A percentile compares a stretch with the other conserved stretches of the same genome.
These are phyloP conservation scores for Delphinus delphis DNA, from an alignment of 2,113 vertebrate species.

Conservation along the genomic window DNA sequence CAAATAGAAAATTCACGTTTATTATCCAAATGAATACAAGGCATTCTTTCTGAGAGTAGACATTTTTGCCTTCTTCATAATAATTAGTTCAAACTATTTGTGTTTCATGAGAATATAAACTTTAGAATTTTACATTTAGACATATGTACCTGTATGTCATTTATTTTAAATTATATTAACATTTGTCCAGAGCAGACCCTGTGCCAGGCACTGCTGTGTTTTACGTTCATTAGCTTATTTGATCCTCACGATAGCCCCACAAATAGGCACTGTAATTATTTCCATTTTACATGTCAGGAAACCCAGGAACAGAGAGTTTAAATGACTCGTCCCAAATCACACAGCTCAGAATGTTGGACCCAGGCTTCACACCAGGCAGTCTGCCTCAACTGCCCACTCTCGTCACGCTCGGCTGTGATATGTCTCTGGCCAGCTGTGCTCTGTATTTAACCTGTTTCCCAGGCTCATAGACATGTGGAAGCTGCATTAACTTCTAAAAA, in stretches of 20 bases:
- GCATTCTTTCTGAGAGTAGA: neutral
- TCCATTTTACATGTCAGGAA: neutral
- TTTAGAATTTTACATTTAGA: neutral
- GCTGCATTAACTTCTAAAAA: neutral
- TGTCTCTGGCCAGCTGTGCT: neutral
- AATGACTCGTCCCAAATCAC: neutral
- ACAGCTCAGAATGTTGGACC: neutral
- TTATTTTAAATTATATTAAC: conserved; percentile 29
- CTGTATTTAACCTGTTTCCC: neutral
- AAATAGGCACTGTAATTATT: neutral
- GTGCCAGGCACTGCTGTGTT: neutral
- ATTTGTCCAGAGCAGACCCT: neutral
- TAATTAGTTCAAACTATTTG: neutral
- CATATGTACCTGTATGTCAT: neutral
- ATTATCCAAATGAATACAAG: neutral
- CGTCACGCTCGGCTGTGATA: rapidly evolving
- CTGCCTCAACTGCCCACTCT: neutral
- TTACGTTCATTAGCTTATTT: neutral
- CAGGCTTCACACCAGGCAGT: neutral
- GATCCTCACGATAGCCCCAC: neutral
- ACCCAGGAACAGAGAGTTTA: neutral
- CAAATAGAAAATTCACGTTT: neutral
- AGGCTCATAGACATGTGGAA: neutral
- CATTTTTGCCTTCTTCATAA: neutral
- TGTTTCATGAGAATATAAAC: neutral